These are phyloP conservation scores for Pseudorhiza aurosa DNA, from an alignment of 30 jellyfish, hydroid and myxozoan genomes.

Conservation along the genomic window DNA sequence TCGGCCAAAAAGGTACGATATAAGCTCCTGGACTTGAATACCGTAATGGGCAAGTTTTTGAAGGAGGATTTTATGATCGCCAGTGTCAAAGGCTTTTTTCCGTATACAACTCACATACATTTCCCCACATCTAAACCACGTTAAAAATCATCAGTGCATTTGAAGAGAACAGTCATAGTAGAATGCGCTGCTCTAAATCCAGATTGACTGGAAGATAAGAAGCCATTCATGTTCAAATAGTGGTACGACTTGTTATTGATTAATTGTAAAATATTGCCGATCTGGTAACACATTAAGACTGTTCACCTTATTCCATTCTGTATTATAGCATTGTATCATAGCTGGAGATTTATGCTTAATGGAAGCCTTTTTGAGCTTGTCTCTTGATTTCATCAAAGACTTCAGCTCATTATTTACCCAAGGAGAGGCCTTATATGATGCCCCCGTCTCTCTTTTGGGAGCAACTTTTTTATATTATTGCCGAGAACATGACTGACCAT, in stretches of 20 bases:
- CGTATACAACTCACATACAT: background rate
- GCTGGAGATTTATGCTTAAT: background rate
- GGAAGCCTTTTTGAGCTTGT: conserved; percentile 5
- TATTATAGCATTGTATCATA: background rate
- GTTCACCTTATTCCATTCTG: background rate
- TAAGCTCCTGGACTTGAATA: conserved; percentile 5
- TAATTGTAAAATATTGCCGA: background rate
- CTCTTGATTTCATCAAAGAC: background rate
- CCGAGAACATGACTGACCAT: background rate
- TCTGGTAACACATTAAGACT: background rate
- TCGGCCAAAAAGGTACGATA: too few species aligned
- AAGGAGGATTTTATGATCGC: conserved; percentile 10
- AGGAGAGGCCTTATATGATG: background rate
- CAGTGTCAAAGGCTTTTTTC: conserved; percentile 1
- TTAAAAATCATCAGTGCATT: too few species aligned
- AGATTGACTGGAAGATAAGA: background rate
- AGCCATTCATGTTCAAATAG: background rate
- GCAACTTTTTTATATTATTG: background rate
- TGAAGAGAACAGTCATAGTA: too few species aligned
- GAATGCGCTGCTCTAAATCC: background rate
- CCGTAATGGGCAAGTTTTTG: background rate
- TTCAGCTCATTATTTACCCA: conserved; percentile 3
- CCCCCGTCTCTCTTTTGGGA: background rate
- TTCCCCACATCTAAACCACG: too few species aligned
- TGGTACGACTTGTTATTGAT: background rate